Evolutionary conservation across 2,113 vertebrate species (phyloP).

Genomic region (Barbus barbus): DNA sequence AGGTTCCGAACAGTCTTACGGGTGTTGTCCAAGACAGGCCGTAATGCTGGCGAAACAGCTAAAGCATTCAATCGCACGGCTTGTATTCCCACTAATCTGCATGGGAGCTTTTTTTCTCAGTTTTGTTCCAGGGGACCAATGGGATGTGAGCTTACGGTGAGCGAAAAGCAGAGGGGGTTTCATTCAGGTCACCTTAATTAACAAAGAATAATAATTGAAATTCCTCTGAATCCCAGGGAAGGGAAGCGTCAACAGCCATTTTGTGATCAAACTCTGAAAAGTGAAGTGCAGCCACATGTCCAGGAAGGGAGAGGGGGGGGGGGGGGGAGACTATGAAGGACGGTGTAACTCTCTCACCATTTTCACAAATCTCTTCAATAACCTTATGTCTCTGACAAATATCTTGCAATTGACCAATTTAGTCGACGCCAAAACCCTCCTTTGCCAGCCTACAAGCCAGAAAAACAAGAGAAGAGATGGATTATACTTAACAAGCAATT

Average conservation of each 20-base stretch:
- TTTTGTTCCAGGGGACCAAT: constrained; percentile 40
- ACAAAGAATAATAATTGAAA: constrained; percentile 33
- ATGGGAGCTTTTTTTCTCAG: background rate
- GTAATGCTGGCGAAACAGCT: constrained; percentile 18
- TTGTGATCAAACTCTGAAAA: constrained; percentile 50
- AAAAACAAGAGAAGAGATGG: constrained; percentile 56
- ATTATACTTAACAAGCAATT: constrained; percentile 32
- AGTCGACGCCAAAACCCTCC: constrained; percentile 68
- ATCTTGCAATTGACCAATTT: constrained; percentile 70
- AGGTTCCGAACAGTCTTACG: constrained; percentile 9
- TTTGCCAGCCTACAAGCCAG: constrained; percentile 78
- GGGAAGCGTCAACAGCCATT: constrained; percentile 60
- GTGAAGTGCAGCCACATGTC: constrained; percentile 55
- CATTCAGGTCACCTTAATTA: constrained; percentile 50
- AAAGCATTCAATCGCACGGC: constrained; percentile 4
- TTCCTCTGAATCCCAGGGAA: constrained; percentile 51
- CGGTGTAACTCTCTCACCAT: constrained; percentile 73
- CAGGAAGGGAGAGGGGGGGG: constrained; percentile 48
- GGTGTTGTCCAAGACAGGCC: constrained; percentile 16
- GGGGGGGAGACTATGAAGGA: constrained; percentile 50
- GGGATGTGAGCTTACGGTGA: constrained; percentile 42
- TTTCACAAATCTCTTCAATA: constrained; percentile 75
- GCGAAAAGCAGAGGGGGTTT: constrained; percentile 45
- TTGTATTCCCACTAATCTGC: background rate
- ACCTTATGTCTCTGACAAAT: constrained; percentile 76